phyloP scores from a whole-genome alignment of 1,140 invertebrate genomes.

The Drosophila melanica region DNA sequence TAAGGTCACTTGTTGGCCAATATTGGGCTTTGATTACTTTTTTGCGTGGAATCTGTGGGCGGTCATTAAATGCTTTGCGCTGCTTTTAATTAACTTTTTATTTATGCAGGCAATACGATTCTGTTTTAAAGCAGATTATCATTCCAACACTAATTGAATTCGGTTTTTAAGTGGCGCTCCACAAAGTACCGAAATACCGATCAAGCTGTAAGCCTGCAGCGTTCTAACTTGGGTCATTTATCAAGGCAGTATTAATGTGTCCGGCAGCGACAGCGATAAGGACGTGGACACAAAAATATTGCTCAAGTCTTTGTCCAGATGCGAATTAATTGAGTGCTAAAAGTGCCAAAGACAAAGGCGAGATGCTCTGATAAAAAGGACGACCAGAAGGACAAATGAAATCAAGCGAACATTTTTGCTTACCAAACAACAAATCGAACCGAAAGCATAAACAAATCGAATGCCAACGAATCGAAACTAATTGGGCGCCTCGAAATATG shows the following conservation, averaged over 20 bases:
- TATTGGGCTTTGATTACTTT: conserved; percentile 72
- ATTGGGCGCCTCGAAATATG: conserved; percentile 73
- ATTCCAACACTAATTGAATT: conserved; percentile 63
- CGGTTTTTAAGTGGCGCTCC: conserved; percentile 41
- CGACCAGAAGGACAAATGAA: conserved; percentile 42
- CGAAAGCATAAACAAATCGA: conserved; percentile 56
- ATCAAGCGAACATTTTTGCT: conserved; percentile 63
- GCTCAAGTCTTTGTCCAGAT: conserved; percentile 26
- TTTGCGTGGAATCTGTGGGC: conserved; percentile 25
- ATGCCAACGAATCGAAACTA: conserved; percentile 73
- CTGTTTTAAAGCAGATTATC: conserved; percentile 24
- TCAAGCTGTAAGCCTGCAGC: conserved; percentile 13
- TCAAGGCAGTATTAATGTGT: conserved; percentile 54
- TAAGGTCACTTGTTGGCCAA: conserved; percentile 27
- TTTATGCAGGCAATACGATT: conserved; percentile 55
- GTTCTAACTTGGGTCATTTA: conserved; percentile 50
- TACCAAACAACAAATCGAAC: conserved; percentile 35
- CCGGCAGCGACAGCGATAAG: conserved; percentile 18
- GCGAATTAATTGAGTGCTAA: conserved; percentile 77
- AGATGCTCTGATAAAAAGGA: conserved; percentile 25
- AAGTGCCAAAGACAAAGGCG: conserved; percentile 46
- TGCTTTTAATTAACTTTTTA: conserved; percentile 73
- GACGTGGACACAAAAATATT: conserved; percentile 58
- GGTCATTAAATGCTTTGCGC: conserved; percentile 2
- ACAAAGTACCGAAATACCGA: conserved; percentile 38